Conservation (phyloP, 2,888 invertebrate genomes). For the Melanostoma mellinum region DNA sequence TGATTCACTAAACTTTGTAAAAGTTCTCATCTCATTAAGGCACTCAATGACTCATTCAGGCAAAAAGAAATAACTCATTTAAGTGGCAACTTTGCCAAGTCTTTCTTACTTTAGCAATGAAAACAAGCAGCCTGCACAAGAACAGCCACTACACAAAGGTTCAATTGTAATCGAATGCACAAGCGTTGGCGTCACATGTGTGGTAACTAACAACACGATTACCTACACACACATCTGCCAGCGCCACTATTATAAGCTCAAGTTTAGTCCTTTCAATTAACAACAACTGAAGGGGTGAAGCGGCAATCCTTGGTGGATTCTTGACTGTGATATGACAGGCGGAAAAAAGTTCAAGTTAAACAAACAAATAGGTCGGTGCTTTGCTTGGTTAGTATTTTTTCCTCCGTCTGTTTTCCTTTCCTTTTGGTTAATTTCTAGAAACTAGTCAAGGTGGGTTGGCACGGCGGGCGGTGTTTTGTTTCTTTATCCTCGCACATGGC, state of each 20-base stretch:
- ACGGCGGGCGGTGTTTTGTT: background rate
- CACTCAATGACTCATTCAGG: no score
- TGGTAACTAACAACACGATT: conserved; percentile 38
- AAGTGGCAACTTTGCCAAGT: conserved; percentile 7
- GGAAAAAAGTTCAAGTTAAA: conserved; percentile 56
- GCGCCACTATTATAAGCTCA: conserved; percentile 10
- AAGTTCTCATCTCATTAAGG: no score
- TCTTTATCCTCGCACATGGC: background rate
- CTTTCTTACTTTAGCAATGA: conserved; percentile 10
- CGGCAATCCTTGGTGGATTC: conserved; percentile 8
- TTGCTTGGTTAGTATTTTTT: conserved; percentile 32
- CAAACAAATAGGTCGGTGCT: conserved; percentile 54
- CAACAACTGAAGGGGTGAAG: background rate
- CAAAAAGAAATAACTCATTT: no score
- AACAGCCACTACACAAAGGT: conserved; percentile 32
- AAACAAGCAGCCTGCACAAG: conserved; percentile 7
- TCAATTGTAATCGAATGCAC: conserved; percentile 60
- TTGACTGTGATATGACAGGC: conserved; percentile 47
- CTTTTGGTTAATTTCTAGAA: background rate
- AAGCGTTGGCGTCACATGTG: conserved; percentile 35
- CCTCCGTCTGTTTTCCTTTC: background rate
- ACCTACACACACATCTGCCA: conserved; percentile 3
- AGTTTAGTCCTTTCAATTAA: conserved; percentile 38
- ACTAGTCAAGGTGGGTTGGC: no score
- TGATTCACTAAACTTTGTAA: no score